Percentiles rank a stretch among this genome's conserved stretches.
These are phyloP conservation scores for Trachymyrmex septentrionalis DNA, from an alignment of 1,140 invertebrate genomes.

Conservation along the genomic window DNA sequence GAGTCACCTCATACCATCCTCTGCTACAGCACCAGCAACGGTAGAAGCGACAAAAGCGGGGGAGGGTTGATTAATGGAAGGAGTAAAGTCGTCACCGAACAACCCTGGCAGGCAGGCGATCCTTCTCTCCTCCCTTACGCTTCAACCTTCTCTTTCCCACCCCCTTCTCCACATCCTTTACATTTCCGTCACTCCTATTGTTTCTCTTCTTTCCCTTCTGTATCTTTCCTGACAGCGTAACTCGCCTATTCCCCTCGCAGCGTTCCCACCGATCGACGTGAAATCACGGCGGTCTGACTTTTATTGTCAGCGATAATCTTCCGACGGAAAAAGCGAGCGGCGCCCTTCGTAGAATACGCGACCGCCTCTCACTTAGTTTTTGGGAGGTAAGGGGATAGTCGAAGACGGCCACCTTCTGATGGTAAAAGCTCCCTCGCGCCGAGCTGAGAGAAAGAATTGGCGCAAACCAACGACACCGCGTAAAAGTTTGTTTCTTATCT, in stretches of 20 bases:
- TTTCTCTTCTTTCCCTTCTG: slow-evolving; percentile 18
- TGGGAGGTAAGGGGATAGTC: slow-evolving; percentile 57
- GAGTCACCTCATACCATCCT: slow-evolving; percentile 60
- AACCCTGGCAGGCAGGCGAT: slow-evolving; percentile 68
- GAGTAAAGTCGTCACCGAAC: slow-evolving; percentile 82
- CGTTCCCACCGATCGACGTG: slow-evolving; percentile 58
- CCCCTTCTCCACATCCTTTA: slow-evolving; percentile 19
- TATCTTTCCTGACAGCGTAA: slow-evolving; percentile 34
- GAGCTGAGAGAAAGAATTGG: slow-evolving; percentile 55
- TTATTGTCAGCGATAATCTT: slow-evolving; percentile 78
- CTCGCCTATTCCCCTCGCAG: slow-evolving; percentile 9
- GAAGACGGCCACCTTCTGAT: slow-evolving; percentile 43
- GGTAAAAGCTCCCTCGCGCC: slow-evolving; percentile 62
- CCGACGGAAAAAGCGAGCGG: slow-evolving; percentile 55
- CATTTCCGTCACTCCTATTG: slow-evolving; percentile 59
- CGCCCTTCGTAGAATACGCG: slow-evolving; percentile 66
- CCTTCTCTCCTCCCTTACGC: slow-evolving; percentile 45
- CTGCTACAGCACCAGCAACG: slow-evolving; percentile 50
- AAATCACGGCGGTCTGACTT: slow-evolving; percentile 76
- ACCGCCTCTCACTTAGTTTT: slow-evolving; percentile 39
- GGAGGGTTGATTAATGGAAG: slow-evolving; percentile 83
- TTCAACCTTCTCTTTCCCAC: not conserved
- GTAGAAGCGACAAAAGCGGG: slow-evolving; percentile 79
- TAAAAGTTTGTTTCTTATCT: slow-evolving; percentile 75
- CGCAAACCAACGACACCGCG: slow-evolving; percentile 71